Evolutionary conservation across 2,797 vertebrate genomes (phyloP).

Genomic region (Anolis apletophallus): DNA sequence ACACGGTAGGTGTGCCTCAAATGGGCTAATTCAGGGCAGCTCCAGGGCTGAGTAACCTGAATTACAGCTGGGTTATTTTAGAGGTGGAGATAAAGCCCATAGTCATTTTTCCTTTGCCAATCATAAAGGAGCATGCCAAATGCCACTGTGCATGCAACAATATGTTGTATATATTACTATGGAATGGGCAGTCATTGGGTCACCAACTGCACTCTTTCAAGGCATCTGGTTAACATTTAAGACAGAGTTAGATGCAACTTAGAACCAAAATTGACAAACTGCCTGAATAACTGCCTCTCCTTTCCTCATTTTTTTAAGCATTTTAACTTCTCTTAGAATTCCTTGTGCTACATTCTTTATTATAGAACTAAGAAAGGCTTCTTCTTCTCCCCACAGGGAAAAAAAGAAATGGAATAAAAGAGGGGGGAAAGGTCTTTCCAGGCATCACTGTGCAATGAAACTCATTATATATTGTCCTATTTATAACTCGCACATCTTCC

Average conservation of each 20-base stretch:
- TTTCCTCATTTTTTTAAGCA: not conserved
- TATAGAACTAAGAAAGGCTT: conserved; percentile 12
- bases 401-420: not conserved
- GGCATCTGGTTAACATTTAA: not conserved
- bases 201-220: not conserved
- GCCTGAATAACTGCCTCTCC: not conserved
- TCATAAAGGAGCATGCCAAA: not conserved
- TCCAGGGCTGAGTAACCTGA: no score
- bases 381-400: conserved; percentile 29
- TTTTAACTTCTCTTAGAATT: conserved; percentile 5
- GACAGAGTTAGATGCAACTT: not conserved
- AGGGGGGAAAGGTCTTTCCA: conserved; percentile 48
- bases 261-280: not conserved
- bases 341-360: conserved; percentile 17
- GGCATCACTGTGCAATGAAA: conserved; percentile 38
- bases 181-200: not conserved
- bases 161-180: not conserved
- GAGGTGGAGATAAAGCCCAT: not conserved
- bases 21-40: no score
- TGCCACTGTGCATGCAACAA: not conserved
- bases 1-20: no score
- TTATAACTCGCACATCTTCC: conserved; percentile 73
- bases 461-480: conserved; percentile 70
- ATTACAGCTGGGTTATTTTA: no score
- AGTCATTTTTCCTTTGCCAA: not conserved